Conservation (phyloP, 1,140 invertebrate species). For the Arctopsyche grandis region DNA sequence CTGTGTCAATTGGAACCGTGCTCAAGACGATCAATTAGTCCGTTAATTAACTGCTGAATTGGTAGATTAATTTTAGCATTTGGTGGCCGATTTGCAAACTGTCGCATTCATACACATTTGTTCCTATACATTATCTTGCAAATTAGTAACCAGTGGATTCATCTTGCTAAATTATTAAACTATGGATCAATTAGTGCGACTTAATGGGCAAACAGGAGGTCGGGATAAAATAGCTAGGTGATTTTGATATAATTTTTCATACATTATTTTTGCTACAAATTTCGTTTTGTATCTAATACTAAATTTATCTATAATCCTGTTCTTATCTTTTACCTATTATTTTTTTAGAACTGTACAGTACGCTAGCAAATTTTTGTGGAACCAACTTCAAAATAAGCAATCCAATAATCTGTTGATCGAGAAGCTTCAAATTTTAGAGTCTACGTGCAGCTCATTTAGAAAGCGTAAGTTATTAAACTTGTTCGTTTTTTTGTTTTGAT, state of each 20-base stretch:
- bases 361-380: constrained; percentile 73
- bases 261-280: constrained; percentile 33
- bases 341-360: constrained; percentile 75
- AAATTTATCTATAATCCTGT: constrained; percentile 36
- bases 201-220: constrained; percentile 72
- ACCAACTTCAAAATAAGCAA: constrained; percentile 67
- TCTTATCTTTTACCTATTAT: background rate
- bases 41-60: no score
- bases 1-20: no score
- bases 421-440: constrained; percentile 75
- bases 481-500: no score
- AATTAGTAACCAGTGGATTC: no score
- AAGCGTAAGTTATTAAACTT: constrained; percentile 71
- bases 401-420: constrained; percentile 67
- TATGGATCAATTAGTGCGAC: constrained; percentile 70
- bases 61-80: no score
- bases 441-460: constrained; percentile 75
- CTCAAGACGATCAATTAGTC: no score
- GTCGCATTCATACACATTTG: no score
- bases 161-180: no score
- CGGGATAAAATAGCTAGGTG: constrained; percentile 73
- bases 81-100: no score
- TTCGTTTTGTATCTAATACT: constrained; percentile 20
- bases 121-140: no score
- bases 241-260: constrained; percentile 34